phyloP scores from a whole-genome alignment of 2,113 vertebrate genomes.

The Catharus minimus region DNA sequence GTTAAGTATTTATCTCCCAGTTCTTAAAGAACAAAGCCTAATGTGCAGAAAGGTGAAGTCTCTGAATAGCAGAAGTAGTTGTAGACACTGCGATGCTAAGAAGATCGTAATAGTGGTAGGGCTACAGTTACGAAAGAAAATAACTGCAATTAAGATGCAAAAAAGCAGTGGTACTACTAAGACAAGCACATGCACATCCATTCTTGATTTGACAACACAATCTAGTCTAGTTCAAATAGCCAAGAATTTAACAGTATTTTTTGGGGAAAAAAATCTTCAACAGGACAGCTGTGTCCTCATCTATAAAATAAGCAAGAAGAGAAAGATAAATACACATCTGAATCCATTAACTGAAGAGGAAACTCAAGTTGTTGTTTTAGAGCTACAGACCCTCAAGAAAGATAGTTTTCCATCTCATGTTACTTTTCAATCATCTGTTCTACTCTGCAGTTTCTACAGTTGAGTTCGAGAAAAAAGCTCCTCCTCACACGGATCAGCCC shows the following conservation, averaged over 20 bases:
- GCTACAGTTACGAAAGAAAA: constrained; percentile 73
- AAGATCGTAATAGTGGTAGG: constrained; percentile 68
- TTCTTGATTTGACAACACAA: constrained; percentile 85
- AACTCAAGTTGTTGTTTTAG: constrained; percentile 82
- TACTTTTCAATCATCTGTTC: constrained; percentile 54
- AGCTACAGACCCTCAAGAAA: constrained; percentile 80
- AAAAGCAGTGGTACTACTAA: constrained; percentile 82
- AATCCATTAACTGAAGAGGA: constrained; percentile 85
- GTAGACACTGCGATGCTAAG: constrained; percentile 70
- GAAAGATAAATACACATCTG: constrained; percentile 82
- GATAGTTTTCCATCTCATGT: constrained; percentile 61
- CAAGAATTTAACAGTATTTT: constrained; percentile 76
- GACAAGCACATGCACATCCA: constrained; percentile 94
- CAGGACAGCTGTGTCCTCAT: constrained; percentile 78
- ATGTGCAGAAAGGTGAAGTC: constrained; percentile 75
- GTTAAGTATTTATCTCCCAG: constrained; percentile 75
- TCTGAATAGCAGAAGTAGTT: constrained; percentile 78
- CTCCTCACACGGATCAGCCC: constrained; percentile 77
- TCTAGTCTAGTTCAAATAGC: constrained; percentile 88
- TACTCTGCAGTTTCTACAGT: constrained; percentile 76
- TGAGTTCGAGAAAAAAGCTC: constrained; percentile 81
- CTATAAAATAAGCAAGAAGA: constrained; percentile 82
- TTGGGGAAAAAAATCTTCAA: constrained; percentile 55
- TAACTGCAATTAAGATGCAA: constrained; percentile 77
- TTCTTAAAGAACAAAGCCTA: constrained; percentile 75